Evolutionary conservation across 2,888 invertebrate genomes (phyloP).

Genomic region (Melinaea menophilus): DNA sequence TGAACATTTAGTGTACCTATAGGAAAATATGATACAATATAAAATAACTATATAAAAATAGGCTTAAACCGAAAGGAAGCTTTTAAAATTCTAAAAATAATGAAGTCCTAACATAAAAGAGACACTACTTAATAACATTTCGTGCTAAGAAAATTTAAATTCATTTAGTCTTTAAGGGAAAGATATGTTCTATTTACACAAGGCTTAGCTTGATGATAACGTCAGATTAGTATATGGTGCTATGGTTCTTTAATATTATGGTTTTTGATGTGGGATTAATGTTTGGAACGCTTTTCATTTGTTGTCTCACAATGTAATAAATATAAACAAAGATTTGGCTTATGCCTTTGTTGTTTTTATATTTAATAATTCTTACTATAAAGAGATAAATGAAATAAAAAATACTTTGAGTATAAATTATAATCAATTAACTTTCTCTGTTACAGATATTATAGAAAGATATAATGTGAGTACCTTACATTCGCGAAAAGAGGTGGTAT

Average conservation of each 20-base stretch:
- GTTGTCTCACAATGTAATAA: not conserved
- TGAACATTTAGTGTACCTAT: too few species aligned
- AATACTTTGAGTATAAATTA: not conserved
- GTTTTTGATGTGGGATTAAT: slow-evolving; percentile 35
- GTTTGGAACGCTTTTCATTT: slow-evolving; percentile 23
- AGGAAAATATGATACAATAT: too few species aligned
- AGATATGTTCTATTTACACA: slow-evolving; percentile 53
- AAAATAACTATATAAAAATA: too few species aligned
- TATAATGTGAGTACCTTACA: slow-evolving; percentile 18
- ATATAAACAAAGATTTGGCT: slow-evolving; percentile 1
- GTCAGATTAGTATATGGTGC: slow-evolving; percentile 35
- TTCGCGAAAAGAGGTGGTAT: not conserved
- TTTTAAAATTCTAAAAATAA: not conserved
- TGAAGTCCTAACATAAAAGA: not conserved
- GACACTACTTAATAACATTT: not conserved
- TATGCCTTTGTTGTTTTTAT: not conserved
- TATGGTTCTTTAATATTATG: slow-evolving; percentile 35
- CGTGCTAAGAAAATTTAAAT: slow-evolving; percentile 28
- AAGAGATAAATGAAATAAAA: not conserved
- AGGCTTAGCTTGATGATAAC: slow-evolving; percentile 40
- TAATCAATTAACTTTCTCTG: slow-evolving; percentile 10
- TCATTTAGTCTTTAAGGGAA: slow-evolving; percentile 43
- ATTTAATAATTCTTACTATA: not conserved
- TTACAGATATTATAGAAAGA: slow-evolving; percentile 15
- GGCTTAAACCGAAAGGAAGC: too few species aligned